These are phyloP conservation scores for Premnoplex brunnescens DNA, from an alignment of 2,797 vertebrate species.

Conservation along the genomic window DNA sequence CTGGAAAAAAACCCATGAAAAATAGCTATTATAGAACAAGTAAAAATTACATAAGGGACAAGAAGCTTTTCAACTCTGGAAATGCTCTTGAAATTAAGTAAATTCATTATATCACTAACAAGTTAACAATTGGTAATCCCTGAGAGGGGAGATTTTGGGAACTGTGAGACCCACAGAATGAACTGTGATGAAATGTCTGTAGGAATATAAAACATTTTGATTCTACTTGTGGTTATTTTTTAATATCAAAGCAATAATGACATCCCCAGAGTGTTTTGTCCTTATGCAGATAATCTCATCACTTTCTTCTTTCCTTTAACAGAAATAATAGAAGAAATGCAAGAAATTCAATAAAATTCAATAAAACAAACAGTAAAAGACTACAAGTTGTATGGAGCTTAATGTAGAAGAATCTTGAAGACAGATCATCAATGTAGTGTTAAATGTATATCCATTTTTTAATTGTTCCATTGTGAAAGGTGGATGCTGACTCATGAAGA, in stretches of 20 bases:
- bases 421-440: neutral
- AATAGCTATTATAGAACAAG: neutral
- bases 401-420: neutral
- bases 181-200: neutral
- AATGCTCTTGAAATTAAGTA: neutral
- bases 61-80: neutral
- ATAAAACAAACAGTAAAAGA: neutral
- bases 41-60: neutral
- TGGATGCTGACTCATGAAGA: neutral
- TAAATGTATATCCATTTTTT: neutral
- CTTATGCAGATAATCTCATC: neutral
- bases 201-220: neutral
- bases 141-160: neutral
- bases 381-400: neutral
- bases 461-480: neutral
- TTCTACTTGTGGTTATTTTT: neutral
- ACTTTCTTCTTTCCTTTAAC: neutral
- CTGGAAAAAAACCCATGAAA: neutral
- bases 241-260: neutral
- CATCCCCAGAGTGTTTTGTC: neutral
- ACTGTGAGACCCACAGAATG: neutral
- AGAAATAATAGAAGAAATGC: neutral
- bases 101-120: neutral
- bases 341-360: neutral
- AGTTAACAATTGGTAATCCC: neutral